Evolutionary conservation across 1,140 invertebrate genomes (phyloP).

Genomic region (Drosophila nigrodunni): DNA sequence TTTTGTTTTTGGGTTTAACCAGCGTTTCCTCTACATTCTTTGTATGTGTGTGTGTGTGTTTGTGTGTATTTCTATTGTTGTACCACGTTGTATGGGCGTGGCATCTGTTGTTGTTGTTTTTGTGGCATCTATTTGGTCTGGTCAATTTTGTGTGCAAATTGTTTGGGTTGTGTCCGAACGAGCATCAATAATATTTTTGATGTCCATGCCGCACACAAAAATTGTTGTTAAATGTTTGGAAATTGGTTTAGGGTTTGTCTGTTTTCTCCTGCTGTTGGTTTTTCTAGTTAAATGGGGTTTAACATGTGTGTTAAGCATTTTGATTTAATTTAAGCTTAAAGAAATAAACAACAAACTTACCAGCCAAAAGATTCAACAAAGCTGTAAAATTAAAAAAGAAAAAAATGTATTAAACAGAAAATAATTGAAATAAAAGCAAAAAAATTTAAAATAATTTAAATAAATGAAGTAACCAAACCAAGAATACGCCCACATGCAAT

Average conservation of each 20-base stretch:
- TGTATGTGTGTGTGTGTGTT: constrained; percentile 13
- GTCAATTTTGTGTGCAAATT: constrained; percentile 74
- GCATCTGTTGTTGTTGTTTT: constrained; percentile 49
- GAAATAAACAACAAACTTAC: constrained; percentile 57
- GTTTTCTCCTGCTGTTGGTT: background rate
- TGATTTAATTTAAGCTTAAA: constrained; percentile 8
- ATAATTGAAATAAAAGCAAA: background rate
- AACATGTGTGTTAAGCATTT: constrained; percentile 15
- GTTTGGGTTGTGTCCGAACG: constrained; percentile 66
- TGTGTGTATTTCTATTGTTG: constrained; percentile 43
- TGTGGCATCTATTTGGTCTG: constrained; percentile 37
- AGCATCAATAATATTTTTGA: constrained; percentile 68
- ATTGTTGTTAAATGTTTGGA: constrained; percentile 35
- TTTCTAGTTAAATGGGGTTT: constrained; percentile 13
- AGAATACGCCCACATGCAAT: background rate
- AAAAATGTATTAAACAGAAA: constrained; percentile 6
- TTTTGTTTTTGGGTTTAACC: constrained; percentile 52
- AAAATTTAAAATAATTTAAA: constrained; percentile 10
- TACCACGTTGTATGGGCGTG: constrained; percentile 46
- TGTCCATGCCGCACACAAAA: constrained; percentile 36
- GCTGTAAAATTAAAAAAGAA: constrained; percentile 39
- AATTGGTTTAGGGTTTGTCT: constrained; percentile 36
- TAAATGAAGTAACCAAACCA: background rate
- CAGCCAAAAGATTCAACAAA: constrained; percentile 63
- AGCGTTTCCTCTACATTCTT: constrained; percentile 16